Evolutionary conservation across 2,888 invertebrate species (phyloP), one percentile per base, ranked within the genome.

Genomic region (Helicoverpa assulta): DNA sequence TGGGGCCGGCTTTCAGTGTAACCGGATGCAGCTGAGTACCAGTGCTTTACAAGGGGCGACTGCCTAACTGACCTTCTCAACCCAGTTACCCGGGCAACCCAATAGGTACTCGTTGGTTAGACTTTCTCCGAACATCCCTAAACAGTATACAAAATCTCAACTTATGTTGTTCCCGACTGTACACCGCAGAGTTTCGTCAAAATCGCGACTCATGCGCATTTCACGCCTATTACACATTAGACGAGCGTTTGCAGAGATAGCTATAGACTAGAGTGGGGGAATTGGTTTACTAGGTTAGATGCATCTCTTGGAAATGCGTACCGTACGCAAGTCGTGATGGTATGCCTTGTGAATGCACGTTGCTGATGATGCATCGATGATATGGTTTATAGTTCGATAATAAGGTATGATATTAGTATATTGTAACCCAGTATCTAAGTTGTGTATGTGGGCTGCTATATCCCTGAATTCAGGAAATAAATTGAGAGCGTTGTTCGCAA

Each of bases 211-310:
- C 89, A 73, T 76, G 78, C 73, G 82, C 81, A 84, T 90, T 91
- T 90, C 90, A 89, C 90, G 88, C 85, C 83, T 82, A 80, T 86
- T 89, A 83, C 74, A 73, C 83, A 83, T 80, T 57, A 76, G 70
- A 61, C 64, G 86, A 79, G 82, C 84, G 80, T 69, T 80, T 69
- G 74, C 64, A 75, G 81, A 78, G 75, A 80, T 77, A 75, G 78
- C 73, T 78, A 10, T 61, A 10, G 54, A 1, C 26, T 26, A 26
- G 26, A 70, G 70, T 21, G 66, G 70, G 79, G 73, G 81, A 92
- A 88, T 85, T 92, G 82, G 92, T 88, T 80, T 90, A 93, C 87
- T 93, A 86, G 92, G 93, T 88, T 90, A 90, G 56, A 77, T 67
- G 80, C 64, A 68, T 53, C 52, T 54, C 71, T 80, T 76, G 78